Evolutionary conservation across 2,797 vertebrate species (phyloP).

Genomic region (Sebastes alutus): DNA sequence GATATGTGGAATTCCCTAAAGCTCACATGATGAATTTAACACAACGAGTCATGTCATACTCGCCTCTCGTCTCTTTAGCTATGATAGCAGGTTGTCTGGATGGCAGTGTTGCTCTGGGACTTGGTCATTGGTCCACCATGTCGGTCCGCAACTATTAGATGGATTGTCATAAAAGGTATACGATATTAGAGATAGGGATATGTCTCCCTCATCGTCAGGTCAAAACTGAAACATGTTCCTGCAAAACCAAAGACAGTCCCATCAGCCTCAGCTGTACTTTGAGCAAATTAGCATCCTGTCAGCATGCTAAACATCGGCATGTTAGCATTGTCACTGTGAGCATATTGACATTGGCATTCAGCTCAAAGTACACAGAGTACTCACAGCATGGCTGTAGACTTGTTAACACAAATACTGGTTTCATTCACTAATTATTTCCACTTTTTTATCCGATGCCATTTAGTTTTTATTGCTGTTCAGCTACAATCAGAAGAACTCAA

Average conservation of each 20-base stretch:
- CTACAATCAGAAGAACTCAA: background rate
- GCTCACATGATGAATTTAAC: too few species aligned
- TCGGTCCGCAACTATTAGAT: background rate
- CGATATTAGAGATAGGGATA: background rate
- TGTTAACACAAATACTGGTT: background rate
- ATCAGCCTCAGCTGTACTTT: too few species aligned
- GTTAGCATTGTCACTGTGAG: background rate
- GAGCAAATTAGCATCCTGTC: background rate
- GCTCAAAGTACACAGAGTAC: background rate
- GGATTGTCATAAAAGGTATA: background rate
- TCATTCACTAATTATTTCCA: background rate
- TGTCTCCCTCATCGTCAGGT: background rate
- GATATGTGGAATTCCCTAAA: too few species aligned
- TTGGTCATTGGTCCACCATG: too few species aligned
- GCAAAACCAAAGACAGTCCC: too few species aligned
- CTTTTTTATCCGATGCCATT: too few species aligned
- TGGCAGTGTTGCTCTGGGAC: background rate
- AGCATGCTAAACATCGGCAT: background rate
- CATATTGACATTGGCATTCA: background rate
- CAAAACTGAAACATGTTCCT: background rate
- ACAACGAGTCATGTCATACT: too few species aligned
- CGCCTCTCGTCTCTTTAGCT: too few species aligned
- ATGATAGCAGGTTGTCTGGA: background rate
- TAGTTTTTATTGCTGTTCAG: too few species aligned
- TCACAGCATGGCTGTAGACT: background rate